These are phyloP conservation scores for Herminia tarsipennalis DNA, from an alignment of 2,888 invertebrate genomes.

Conservation along the genomic window DNA sequence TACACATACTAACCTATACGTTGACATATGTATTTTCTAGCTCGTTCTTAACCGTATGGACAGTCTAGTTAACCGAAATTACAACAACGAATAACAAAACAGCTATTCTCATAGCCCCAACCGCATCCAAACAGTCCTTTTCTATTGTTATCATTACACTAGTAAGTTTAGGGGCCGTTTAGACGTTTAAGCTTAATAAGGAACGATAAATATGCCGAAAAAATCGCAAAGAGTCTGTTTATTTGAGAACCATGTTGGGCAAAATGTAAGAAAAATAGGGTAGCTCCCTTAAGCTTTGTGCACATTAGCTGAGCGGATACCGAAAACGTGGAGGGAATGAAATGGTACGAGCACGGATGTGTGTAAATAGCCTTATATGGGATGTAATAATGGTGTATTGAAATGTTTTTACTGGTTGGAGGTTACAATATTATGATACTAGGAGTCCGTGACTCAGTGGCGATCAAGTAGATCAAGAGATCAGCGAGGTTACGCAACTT, in stretches of 20 bases:
- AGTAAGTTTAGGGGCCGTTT: slow-evolving; percentile 37
- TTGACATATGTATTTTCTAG: too few relatives aligned
- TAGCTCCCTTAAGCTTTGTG: background rate
- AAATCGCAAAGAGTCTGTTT: slow-evolving; percentile 24
- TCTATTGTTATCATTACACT: slow-evolving; percentile 46
- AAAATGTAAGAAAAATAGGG: slow-evolving; percentile 10
- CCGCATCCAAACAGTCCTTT: slow-evolving; percentile 26
- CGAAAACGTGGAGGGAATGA: too few relatives aligned
- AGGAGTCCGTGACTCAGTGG: too few relatives aligned
- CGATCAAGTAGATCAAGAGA: too few relatives aligned
- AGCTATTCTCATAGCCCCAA: slow-evolving; percentile 12
- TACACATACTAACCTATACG: too few relatives aligned
- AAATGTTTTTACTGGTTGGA: too few relatives aligned
- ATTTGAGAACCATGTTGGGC: slow-evolving; percentile 8
- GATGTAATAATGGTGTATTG: slow-evolving; percentile 8
- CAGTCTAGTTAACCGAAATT: too few relatives aligned
- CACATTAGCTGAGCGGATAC: slow-evolving; percentile 7
- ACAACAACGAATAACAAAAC: background rate
- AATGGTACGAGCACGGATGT: too few relatives aligned
- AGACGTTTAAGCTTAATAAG: slow-evolving; percentile 43
- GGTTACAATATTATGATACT: too few relatives aligned
- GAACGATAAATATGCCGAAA: slow-evolving; percentile 42
- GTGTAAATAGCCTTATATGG: slow-evolving; percentile 11
- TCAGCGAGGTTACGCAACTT: too few relatives aligned
- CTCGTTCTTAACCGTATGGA: too few relatives aligned